phyloP scores from a whole-genome alignment of 2,113 vertebrate genomes.

The Danio rerio region DNA sequence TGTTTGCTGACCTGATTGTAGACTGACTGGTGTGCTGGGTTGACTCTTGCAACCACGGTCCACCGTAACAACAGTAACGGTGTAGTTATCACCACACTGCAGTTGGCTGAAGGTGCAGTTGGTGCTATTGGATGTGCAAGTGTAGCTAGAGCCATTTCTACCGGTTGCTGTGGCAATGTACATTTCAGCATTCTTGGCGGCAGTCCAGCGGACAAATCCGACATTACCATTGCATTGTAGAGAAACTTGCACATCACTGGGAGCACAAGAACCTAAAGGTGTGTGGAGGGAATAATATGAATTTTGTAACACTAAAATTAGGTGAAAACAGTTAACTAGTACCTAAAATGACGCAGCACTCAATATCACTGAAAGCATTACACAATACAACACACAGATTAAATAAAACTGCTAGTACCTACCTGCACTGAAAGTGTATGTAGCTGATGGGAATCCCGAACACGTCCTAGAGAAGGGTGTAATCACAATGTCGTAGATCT shows the following conservation, averaged over 20 bases:
- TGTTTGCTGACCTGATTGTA: constrained; percentile 69
- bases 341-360: no score
- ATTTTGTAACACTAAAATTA: neutral
- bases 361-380: no score
- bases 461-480: constrained; percentile 66
- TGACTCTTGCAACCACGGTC: constrained; percentile 71
- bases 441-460: constrained; percentile 58
- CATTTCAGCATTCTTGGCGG: constrained; percentile 58
- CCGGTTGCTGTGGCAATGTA: constrained; percentile 63
- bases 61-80: constrained; percentile 64
- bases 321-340: no score
- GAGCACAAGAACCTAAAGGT: constrained; percentile 73
- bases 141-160: constrained; percentile 35
- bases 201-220: constrained; percentile 68
- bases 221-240: constrained; percentile 70
- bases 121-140: constrained; percentile 64
- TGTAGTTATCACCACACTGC: constrained; percentile 65
- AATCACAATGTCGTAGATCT: constrained; percentile 71
- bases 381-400: no score
- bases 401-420: neutral
- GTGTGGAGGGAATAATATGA: neutral
- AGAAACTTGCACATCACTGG: constrained; percentile 60
- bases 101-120: constrained; percentile 69
- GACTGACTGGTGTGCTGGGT: constrained; percentile 62
- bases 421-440: constrained; percentile 68